Evolutionary conservation across 2,113 vertebrate species (phyloP), one percentile per base, ranked within the genome.

Genomic region (Hippotragus niger): DNA sequence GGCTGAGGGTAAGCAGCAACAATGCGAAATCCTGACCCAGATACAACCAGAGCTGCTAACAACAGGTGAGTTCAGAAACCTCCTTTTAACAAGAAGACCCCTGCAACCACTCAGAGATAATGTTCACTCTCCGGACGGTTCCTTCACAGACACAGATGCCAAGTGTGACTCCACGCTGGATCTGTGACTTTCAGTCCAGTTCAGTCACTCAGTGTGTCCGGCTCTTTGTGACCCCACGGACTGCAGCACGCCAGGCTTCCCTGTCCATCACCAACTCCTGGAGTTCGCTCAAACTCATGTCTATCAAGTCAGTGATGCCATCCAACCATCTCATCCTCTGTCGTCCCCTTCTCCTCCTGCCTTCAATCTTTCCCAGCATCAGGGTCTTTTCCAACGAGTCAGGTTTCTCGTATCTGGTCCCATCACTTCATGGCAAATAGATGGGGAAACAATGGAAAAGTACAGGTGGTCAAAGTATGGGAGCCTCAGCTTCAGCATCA

Each of bases 161-260:
- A 6, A 40, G 67, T 12, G n/a, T 23, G 67, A 23, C n/a, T 71
- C n/a, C 67, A 23, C 5, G 17, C 67, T 40, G 67, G n/a, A 3
- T 12, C n/a, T 71, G 67, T 12, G 10, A 23, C 67, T 40, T 12
- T 23, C 67, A 71, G n/a, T 71, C 36, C 67, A 40, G n/a, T 12
- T 40, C 67, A 40, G 10, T 23, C n/a, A 23, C 19, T 71, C 19
- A 21, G 67, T 12, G n/a, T 40, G 67, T 23, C 67, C 67, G 23
- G 2, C 67, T 71, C n/a, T 67, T 21, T 71, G 64, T 0, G 2
- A 23, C 2, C 67, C 67, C n/a, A 6, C 0, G n/a, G n/a, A 40
- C n/a, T 1, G n/a, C n/a, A 71, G n/a, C n/a, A 23, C 1, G 2
- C n/a, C 67, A 40, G 67, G n/a, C 67, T 1, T 71, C 67, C 67